Percentiles rank a stretch among this genome's conserved stretches.
phyloP scores from a whole-genome alignment of 2,113 vertebrate genomes.

The Toxotes jaculatrix region DNA sequence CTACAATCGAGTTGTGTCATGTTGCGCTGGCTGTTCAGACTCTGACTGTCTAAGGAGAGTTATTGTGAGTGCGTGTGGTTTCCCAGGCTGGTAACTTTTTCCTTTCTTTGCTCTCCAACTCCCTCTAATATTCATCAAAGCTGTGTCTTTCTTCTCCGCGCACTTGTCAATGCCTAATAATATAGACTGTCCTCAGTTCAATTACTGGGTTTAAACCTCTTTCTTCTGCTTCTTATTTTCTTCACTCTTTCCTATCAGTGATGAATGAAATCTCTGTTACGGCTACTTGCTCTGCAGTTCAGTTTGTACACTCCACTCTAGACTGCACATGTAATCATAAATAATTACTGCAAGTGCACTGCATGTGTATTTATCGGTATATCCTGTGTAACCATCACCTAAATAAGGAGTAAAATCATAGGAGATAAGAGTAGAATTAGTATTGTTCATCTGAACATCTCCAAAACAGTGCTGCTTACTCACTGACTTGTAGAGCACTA shows the following conservation, averaged over 20 bases:
- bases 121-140: constrained; percentile 3
- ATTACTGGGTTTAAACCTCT: not conserved
- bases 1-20: constrained; percentile 69
- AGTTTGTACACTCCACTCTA: constrained; percentile 1
- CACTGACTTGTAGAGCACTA: constrained; percentile 27
- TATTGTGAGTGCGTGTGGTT: constrained; percentile 37
- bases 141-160: not conserved
- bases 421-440: not conserved
- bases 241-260: not conserved
- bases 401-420: not conserved
- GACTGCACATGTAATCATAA: not conserved
- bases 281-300: not conserved
- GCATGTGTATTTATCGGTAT: not conserved
- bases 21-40: constrained; percentile 50
- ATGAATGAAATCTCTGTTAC: constrained; percentile 10
- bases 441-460: constrained; percentile 8
- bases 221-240: not conserved
- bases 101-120: constrained; percentile 17
- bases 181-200: not conserved
- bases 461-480: constrained; percentile 2
- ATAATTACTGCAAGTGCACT: not conserved
- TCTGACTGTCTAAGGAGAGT: constrained; percentile 35
- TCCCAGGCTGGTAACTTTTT: constrained; percentile 42
- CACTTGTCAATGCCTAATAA: constrained; percentile 14
- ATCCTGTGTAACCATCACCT: not conserved